Percentiles rank a stretch among this genome's conserved stretches.
phyloP scores from a whole-genome alignment of 2,888 invertebrate genomes.

The Marasmarcha lunaedactyla region DNA sequence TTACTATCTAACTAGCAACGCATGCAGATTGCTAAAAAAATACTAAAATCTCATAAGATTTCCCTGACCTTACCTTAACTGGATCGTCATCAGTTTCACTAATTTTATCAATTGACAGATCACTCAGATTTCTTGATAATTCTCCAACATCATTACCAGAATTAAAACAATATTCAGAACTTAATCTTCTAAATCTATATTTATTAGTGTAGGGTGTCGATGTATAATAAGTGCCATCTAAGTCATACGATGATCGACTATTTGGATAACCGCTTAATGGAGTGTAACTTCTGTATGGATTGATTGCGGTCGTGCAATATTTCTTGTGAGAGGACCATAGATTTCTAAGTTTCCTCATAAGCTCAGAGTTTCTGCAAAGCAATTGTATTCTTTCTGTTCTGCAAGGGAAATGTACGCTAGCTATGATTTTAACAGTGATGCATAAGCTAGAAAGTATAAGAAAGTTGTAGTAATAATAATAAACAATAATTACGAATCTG shows the following conservation, averaged over 20 bases:
- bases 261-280: slow-evolving; percentile 58
- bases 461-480: slow-evolving; percentile 12
- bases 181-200: slow-evolving; percentile 35
- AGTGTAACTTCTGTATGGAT: slow-evolving; percentile 46
- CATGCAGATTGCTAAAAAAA: too few relatives aligned
- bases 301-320: slow-evolving; percentile 55
- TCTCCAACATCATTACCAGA: slow-evolving; percentile 36
- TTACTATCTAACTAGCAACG: too few relatives aligned
- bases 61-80: slow-evolving; percentile 39
- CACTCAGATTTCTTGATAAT: slow-evolving; percentile 42
- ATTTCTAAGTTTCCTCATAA: slow-evolving; percentile 71
- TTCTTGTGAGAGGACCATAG: slow-evolving; percentile 74
- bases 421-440: neutral
- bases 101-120: slow-evolving; percentile 51
- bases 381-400: slow-evolving; percentile 73
- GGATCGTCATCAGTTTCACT: slow-evolving; percentile 54
- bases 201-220: slow-evolving; percentile 52
- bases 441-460: too few relatives aligned
- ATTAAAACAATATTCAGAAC: slow-evolving; percentile 19
- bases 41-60: too few relatives aligned
- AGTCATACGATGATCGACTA: slow-evolving; percentile 49
- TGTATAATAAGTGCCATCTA: slow-evolving; percentile 57
- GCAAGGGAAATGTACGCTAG: slow-evolving; percentile 40
- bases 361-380: slow-evolving; percentile 72
- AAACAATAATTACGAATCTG: too few relatives aligned